Conservation (phyloP, 2,888 invertebrate genomes). For the Drosophila maculinotata region DNA sequence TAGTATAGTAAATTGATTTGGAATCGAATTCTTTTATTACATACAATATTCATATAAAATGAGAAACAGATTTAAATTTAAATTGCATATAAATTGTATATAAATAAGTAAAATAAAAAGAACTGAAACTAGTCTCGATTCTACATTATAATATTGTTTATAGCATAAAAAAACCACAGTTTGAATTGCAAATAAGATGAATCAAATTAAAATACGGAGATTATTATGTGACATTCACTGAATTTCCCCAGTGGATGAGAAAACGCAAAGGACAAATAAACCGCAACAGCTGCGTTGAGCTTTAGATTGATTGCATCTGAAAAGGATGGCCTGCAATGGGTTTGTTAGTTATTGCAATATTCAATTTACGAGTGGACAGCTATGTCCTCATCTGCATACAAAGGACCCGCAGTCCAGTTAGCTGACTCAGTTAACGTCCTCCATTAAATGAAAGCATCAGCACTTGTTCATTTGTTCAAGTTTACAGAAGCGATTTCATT, state of each 20-base stretch:
- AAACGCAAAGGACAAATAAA: slow-evolving; percentile 6
- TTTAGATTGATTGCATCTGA: slow-evolving; percentile 40
- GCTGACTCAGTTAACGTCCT: neutral
- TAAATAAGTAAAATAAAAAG: neutral
- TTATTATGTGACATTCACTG: slow-evolving; percentile 21
- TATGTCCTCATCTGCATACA: slow-evolving; percentile 8
- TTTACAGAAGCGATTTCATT: slow-evolving; percentile 1
- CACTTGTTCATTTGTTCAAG: slow-evolving; percentile 11
- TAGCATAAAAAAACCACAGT: slow-evolving; percentile 14
- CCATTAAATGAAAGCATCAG: neutral
- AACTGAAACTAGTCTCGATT: too few relatives aligned
- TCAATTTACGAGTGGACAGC: slow-evolving; percentile 15
- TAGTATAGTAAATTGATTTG: neutral
- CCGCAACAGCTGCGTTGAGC: slow-evolving; percentile 8
- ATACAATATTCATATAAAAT: neutral
- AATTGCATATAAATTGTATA: neutral
- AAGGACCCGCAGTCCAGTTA: slow-evolving; percentile 5
- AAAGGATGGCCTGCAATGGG: slow-evolving; percentile 3
- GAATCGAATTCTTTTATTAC: neutral
- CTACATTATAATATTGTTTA: neutral
- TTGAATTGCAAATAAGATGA: slow-evolving; percentile 23
- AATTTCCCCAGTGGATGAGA: slow-evolving; percentile 32
- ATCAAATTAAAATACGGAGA: slow-evolving; percentile 29
- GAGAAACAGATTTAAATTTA: neutral
- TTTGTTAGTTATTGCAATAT: slow-evolving; percentile 2